phyloP scores from a whole-genome alignment of 2,888 invertebrate species.

The Smittia aterrima region DNA sequence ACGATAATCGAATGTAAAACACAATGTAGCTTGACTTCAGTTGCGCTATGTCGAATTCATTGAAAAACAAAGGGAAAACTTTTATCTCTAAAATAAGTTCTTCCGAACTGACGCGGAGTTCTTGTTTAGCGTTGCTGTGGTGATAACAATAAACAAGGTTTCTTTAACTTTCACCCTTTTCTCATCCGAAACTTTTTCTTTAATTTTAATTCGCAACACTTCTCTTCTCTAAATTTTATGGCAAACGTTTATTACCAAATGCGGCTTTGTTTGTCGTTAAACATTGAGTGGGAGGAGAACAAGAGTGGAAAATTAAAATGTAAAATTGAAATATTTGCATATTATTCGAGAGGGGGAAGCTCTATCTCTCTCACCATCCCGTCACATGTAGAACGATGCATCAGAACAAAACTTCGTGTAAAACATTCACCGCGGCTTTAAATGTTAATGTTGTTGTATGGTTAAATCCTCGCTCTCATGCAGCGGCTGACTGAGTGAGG shows the following conservation, averaged over 20 bases:
- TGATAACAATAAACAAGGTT: background rate
- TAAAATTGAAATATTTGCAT: slow-evolving; percentile 21
- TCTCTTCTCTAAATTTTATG: background rate
- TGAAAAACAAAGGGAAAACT: background rate
- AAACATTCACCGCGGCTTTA: too few species aligned
- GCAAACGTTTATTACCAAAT: background rate
- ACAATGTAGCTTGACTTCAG: background rate
- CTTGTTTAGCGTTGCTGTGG: background rate
- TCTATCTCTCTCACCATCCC: background rate
- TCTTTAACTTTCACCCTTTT: background rate
- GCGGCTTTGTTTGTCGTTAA: background rate
- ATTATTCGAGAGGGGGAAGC: background rate
- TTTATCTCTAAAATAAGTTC: background rate
- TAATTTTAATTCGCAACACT: background rate
- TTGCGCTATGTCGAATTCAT: background rate
- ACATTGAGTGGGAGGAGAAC: background rate
- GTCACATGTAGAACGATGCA: background rate
- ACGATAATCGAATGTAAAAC: slow-evolving; percentile 21
- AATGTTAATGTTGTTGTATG: too few species aligned
- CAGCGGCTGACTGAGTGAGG: too few species aligned
- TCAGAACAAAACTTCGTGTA: too few species aligned
- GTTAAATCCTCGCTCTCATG: too few species aligned
- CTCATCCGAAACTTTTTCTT: background rate
- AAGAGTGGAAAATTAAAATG: slow-evolving; percentile 11
- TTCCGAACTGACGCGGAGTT: background rate